Conservation (phyloP, 1,140 invertebrate genomes). For the Centruroides sculpturatus region DNA sequence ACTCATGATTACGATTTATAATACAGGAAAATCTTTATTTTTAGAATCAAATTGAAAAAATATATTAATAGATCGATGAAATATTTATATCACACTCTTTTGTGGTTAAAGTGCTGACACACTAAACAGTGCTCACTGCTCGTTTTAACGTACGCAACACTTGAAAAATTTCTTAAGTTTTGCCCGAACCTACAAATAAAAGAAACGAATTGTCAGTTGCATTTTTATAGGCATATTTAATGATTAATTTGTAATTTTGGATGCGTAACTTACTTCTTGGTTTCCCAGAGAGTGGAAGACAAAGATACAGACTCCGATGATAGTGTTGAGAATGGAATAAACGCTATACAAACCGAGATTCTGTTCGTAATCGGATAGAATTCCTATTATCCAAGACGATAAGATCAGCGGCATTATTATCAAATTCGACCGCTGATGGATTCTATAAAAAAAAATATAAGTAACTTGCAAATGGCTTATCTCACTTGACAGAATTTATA, state of each 20-base stretch:
- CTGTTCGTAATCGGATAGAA: slow-evolving; percentile 24
- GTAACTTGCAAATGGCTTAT: too few species aligned
- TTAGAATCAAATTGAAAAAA: too few species aligned
- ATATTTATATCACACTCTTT: too few species aligned
- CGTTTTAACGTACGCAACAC: not conserved
- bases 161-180: not conserved
- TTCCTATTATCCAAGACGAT: slow-evolving; percentile 22
- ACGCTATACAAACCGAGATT: slow-evolving; percentile 22
- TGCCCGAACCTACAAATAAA: not conserved
- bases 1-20: too few species aligned
- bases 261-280: slow-evolving; percentile 16
- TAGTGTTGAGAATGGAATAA: slow-evolving; percentile 24
- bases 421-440: slow-evolving; percentile 25
- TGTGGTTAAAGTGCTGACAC: too few species aligned
- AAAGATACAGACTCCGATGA: slow-evolving; percentile 22
- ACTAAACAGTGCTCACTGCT: too few species aligned
- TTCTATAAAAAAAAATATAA: slow-evolving; percentile 11
- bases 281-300: slow-evolving; percentile 24
- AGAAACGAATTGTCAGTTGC: not conserved
- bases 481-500: too few species aligned
- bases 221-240: not conserved
- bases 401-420: slow-evolving; percentile 24
- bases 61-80: too few species aligned
- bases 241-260: not conserved
- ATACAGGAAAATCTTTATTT: too few species aligned